Evolutionary conservation across 2,888 invertebrate genomes (phyloP).

Genomic region (Ichneumoninae sp.): DNA sequence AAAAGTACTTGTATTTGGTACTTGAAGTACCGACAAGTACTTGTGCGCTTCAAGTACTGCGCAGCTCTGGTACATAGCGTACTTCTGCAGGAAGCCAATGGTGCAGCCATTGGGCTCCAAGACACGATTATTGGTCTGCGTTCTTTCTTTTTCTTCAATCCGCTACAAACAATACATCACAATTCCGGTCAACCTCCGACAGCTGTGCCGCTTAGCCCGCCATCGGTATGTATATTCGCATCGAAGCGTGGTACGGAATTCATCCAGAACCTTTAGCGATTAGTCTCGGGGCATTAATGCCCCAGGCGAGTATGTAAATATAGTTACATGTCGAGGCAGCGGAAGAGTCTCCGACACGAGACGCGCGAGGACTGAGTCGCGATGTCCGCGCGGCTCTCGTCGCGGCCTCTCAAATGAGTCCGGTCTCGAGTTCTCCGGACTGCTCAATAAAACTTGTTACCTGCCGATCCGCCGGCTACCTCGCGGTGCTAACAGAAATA

Average conservation of each 20-base stretch:
- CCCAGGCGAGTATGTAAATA: conserved; percentile 58
- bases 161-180: neutral
- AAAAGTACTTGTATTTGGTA: no score
- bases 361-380: conserved; percentile 31
- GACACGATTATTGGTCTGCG: neutral
- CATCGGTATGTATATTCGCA: conserved; percentile 41
- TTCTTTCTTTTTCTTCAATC: neutral
- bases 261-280: conserved; percentile 54
- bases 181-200: neutral
- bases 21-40: no score
- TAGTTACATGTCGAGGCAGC: conserved; percentile 20
- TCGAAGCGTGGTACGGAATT: conserved; percentile 44
- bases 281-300: conserved; percentile 59
- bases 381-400: conserved; percentile 19
- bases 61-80: no score
- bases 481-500: conserved; percentile 16
- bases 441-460: conserved; percentile 18
- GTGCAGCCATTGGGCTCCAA: neutral
- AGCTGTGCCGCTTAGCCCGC: neutral
- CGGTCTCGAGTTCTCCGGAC: conserved; percentile 7
- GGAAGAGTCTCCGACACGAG: conserved; percentile 22
- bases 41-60: no score
- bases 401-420: conserved; percentile 16
- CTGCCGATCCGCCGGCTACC: conserved; percentile 2
- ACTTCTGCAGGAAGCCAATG: neutral